Conservation (phyloP, 1,140 invertebrate species). For the Cepaea nemoralis region DNA sequence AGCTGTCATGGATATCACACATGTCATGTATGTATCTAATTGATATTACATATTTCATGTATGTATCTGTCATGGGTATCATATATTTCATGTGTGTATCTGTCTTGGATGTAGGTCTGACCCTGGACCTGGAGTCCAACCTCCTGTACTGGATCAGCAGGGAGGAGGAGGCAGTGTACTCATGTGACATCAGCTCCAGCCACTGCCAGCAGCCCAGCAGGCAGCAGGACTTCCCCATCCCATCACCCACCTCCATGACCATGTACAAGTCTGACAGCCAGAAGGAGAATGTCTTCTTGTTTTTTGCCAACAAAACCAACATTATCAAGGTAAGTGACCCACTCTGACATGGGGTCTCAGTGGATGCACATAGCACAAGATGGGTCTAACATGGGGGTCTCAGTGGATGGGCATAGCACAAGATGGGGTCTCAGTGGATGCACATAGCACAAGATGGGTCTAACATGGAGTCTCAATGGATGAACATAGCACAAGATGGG, state of each 20-base stretch:
- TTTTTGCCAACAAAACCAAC: slow-evolving; percentile 75
- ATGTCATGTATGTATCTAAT: no score
- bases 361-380: no score
- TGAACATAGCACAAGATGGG: no score
- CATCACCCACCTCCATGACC: slow-evolving; percentile 74
- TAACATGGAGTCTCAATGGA: no score
- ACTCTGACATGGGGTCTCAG: no score
- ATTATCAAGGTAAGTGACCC: slow-evolving; percentile 75
- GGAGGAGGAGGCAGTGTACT: slow-evolving; percentile 75
- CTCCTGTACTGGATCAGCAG: slow-evolving; percentile 79
- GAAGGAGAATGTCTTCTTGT: slow-evolving; percentile 60
- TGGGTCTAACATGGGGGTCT: no score
- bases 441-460: no score
- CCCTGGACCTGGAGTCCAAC: slow-evolving; percentile 48
- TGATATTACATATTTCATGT: no score
- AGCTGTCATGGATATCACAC: no score
- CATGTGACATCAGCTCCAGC: slow-evolving; percentile 75
- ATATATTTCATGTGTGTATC: not conserved
- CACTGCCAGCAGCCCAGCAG: slow-evolving; percentile 69
- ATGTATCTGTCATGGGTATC: no score
- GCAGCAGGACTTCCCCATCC: slow-evolving; percentile 38
- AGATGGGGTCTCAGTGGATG: no score
- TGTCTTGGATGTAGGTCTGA: slow-evolving; percentile 73
- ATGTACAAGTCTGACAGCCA: slow-evolving; percentile 72
- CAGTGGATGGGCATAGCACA: no score